A percentile compares a stretch with the other conserved stretches of the same genome.
Evolutionary conservation across 2,888 invertebrate genomes (phyloP).

Genomic region (Trachelus stipa): DNA sequence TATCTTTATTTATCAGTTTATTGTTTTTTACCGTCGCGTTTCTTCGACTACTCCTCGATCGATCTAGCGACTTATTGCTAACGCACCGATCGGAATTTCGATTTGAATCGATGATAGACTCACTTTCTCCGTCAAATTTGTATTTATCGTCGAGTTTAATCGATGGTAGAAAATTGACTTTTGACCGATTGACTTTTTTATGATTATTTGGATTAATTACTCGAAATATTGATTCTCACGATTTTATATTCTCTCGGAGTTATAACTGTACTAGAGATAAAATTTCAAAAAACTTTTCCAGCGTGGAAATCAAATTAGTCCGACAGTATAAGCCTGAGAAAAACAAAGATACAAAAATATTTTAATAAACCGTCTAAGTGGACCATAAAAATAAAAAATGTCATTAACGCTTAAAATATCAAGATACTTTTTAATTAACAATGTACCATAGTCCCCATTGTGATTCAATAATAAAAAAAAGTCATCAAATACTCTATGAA

Average conservation of each 20-base stretch:
- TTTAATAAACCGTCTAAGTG: too few species aligned
- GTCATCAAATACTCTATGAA: not conserved
- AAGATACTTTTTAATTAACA: not conserved
- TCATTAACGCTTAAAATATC: not conserved
- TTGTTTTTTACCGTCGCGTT: not conserved
- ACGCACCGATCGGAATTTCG: not conserved
- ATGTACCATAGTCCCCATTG: not conserved
- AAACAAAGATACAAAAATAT: too few species aligned
- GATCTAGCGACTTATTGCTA: not conserved
- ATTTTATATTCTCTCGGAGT: not conserved
- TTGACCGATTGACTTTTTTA: not conserved
- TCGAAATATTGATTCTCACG: not conserved
- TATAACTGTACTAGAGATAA: not conserved
- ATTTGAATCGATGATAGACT: not conserved
- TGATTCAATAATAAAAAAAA: not conserved
- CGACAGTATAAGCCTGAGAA: too few species aligned
- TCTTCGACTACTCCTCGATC: not conserved
- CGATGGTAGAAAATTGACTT: not conserved
- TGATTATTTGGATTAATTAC: not conserved
- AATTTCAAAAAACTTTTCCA: too few species aligned
- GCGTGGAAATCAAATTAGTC: too few species aligned
- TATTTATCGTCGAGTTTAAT: not conserved
- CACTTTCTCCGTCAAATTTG: not conserved
- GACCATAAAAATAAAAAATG: too few species aligned
- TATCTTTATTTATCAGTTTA: not conserved